Evolutionary conservation across 2,888 invertebrate genomes (phyloP).

Genomic region (Reticulitermes lucifugus): DNA sequence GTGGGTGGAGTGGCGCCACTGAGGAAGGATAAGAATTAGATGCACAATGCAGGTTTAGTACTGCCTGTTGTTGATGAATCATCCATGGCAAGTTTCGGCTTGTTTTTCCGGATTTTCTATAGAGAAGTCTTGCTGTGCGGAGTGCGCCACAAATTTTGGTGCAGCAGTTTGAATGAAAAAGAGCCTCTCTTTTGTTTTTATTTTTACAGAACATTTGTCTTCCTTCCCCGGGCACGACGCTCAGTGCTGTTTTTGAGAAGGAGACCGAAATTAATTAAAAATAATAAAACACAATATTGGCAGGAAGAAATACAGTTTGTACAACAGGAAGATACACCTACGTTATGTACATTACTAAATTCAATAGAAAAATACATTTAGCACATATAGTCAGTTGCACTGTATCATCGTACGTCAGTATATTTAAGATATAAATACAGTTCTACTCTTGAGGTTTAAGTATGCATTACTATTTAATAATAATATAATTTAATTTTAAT

Average conservation of each 20-base stretch:
- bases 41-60: conserved; percentile 54
- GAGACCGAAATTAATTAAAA: conserved; percentile 55
- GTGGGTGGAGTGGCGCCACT: conserved; percentile 41
- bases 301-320: conserved; percentile 50
- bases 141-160: conserved; percentile 53
- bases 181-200: conserved; percentile 44
- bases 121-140: conserved; percentile 39
- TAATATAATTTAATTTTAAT: neutral
- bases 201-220: conserved; percentile 49
- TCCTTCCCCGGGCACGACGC: conserved; percentile 66
- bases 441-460: neutral
- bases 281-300: conserved; percentile 51
- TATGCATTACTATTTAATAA: neutral
- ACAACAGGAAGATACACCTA: conserved; percentile 48
- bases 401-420: neutral
- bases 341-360: conserved; percentile 45
- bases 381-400: conserved; percentile 1
- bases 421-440: neutral
- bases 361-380: conserved; percentile 40
- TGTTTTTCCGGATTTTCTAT: conserved; percentile 53
- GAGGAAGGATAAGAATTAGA: conserved; percentile 49
- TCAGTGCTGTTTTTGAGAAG: conserved; percentile 63
- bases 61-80: conserved; percentile 48
- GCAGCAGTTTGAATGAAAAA: conserved; percentile 52
- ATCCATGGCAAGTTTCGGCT: conserved; percentile 54